A percentile compares a stretch with the other conserved stretches of the same genome.
These are phyloP conservation scores for Lepisosteus osseus DNA, from an alignment of 2,113 vertebrate genomes.

Conservation along the genomic window DNA sequence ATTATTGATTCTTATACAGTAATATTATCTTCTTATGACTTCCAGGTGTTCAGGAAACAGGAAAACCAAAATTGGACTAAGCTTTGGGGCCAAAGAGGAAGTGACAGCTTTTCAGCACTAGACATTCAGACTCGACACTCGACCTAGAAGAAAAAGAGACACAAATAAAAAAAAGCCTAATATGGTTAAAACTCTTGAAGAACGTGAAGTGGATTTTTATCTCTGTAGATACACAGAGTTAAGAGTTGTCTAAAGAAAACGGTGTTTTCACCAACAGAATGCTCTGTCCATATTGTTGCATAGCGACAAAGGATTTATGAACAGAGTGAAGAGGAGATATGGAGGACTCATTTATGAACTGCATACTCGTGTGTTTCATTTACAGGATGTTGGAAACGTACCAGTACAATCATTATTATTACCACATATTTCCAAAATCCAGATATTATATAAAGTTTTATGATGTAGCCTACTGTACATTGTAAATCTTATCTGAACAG, in stretches of 20 bases:
- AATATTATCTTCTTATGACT: conserved; percentile 3
- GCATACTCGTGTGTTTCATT: not conserved
- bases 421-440: not conserved
- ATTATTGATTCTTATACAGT: not conserved
- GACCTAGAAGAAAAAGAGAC: not conserved
- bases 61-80: conserved; percentile 43
- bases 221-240: not conserved
- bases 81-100: not conserved
- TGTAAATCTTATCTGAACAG: not conserved
- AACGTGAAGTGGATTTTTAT: no score
- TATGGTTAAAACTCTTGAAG: no score
- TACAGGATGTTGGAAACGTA: not conserved
- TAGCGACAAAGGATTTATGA: not conserved
- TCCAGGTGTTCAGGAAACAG: conserved; percentile 31
- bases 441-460: not conserved
- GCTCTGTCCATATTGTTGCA: not conserved
- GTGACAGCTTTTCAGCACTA: not conserved
- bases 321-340: not conserved
- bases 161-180: not conserved
- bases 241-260: not conserved
- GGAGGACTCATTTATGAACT: not conserved
- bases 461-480: conserved; percentile 6
- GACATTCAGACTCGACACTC: conserved; percentile 7
- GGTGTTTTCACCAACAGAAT: not conserved
- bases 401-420: not conserved